phyloP scores from a whole-genome alignment of 2,888 invertebrate species.

The Agonum fuliginosum region DNA sequence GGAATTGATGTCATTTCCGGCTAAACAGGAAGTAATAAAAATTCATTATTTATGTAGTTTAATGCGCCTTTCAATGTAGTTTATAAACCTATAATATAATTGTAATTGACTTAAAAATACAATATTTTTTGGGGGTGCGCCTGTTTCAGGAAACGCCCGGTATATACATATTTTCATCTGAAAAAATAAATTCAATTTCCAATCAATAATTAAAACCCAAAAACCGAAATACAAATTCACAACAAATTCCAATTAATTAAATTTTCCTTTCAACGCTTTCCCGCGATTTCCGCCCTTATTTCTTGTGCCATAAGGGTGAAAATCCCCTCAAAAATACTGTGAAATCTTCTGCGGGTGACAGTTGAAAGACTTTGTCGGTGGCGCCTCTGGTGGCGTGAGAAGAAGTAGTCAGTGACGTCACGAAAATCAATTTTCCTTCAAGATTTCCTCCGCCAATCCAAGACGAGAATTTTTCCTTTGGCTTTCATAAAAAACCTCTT shows the following conservation, averaged over 20 bases:
- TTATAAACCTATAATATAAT: too few species aligned
- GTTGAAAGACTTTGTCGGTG: slow-evolving; percentile 56
- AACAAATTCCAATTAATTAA: slow-evolving; percentile 53
- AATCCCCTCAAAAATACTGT: slow-evolving; percentile 46
- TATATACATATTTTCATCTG: too few species aligned
- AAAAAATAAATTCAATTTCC: too few species aligned
- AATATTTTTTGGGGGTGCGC: too few species aligned
- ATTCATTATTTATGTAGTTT: too few species aligned
- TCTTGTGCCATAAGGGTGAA: slow-evolving; percentile 38
- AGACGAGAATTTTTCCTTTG: background rate
- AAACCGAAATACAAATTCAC: slow-evolving; percentile 61
- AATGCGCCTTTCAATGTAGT: too few species aligned
- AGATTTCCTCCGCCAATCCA: slow-evolving; percentile 51
- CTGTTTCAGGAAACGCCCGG: background rate
- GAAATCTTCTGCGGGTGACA: slow-evolving; percentile 50
- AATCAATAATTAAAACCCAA: slow-evolving; percentile 17
- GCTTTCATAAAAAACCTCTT: background rate
- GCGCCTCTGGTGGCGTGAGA: slow-evolving; percentile 61
- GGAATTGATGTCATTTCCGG: too few species aligned
- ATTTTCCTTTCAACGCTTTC: slow-evolving; percentile 50
- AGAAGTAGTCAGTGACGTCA: slow-evolving; percentile 66
- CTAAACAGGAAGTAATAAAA: too few species aligned
- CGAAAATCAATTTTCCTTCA: slow-evolving; percentile 62
- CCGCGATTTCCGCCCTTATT: background rate
- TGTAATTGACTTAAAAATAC: too few species aligned